Percentiles rank a stretch among this genome's conserved stretches.
These are phyloP conservation scores for Brotula barbata DNA, from an alignment of 2,797 vertebrate genomes.

Conservation along the genomic window DNA sequence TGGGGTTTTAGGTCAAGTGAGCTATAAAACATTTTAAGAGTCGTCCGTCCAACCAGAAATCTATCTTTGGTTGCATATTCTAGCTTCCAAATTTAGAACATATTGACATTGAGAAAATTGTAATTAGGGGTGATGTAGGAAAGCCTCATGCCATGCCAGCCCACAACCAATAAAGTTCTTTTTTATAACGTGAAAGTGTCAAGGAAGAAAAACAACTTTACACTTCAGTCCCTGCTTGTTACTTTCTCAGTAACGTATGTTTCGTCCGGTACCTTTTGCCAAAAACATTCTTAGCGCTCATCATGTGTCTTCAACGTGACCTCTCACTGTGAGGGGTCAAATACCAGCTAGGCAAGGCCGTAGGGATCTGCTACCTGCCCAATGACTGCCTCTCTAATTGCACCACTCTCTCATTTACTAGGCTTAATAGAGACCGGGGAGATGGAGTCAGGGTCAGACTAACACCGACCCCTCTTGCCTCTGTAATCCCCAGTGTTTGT, in stretches of 20 bases:
- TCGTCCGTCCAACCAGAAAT: constrained; percentile 38
- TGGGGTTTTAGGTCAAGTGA: constrained; percentile 41
- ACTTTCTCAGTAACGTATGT: background rate
- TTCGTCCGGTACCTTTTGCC: background rate
- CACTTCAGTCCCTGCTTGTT: background rate
- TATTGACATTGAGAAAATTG: constrained; percentile 42
- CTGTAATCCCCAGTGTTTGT: constrained; percentile 51
- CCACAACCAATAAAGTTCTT: constrained; percentile 54
- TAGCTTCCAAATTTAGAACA: constrained; percentile 51
- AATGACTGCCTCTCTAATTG: constrained; percentile 67
- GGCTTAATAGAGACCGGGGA: constrained; percentile 50
- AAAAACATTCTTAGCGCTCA: constrained; percentile 31
- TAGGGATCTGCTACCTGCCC: constrained; percentile 63
- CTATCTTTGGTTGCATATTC: constrained; percentile 48
- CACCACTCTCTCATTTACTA: constrained; percentile 63
- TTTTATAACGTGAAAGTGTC: constrained; percentile 49
- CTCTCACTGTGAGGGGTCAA: constrained; percentile 61
- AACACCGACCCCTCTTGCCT: constrained; percentile 26
- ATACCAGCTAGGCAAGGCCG: constrained; percentile 62
- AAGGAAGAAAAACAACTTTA: constrained; percentile 27
- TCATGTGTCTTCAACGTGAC: constrained; percentile 40
- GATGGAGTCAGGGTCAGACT: constrained; percentile 41
- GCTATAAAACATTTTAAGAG: constrained; percentile 55
- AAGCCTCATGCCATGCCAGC: too few relatives aligned
- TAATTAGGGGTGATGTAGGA: constrained; percentile 52